Evolutionary conservation across 2,888 invertebrate species (phyloP), one percentile per base, ranked within the genome.

Genomic region (Melieria picta): DNA sequence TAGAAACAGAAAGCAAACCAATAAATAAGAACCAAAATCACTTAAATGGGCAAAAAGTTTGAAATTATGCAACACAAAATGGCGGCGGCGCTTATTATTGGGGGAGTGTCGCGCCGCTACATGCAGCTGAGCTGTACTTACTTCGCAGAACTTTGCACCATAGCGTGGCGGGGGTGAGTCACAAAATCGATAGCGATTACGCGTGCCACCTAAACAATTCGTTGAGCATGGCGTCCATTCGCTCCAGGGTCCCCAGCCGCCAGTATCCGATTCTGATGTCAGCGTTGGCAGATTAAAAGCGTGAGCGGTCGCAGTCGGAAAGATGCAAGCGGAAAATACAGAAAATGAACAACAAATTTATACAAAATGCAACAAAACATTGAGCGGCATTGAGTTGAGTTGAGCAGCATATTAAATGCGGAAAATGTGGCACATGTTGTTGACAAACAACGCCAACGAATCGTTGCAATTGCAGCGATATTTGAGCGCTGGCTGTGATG

Each of bases 111-210:
- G 30, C 30, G 30, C 30, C 30, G 30, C 30, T 30, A 30, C 30
- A 30, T 30, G 30, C 30, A 30, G 45, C 48, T n/a, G 9, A 56
- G 63, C 56, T 64, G 45, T 65, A 79, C 79, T 76, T 88, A 94
- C 95, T 90, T 94, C 92, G 82, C 96, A 96, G 86, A 94, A 96
- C 84, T 93, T 93, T 10, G 95, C 95, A 1, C 96, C 96, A 81
- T 95, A 95, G 57, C 93, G 90, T 0, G 96, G 96, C 0, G 94
- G 93, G 0, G 96, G 96, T 0, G 93, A 93, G 85, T 96, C 94
- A 82, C 96, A 96, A 87, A 95, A 93, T 77, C 96, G 90, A 86
- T 95, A 94, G 13, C 96, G 90, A 84, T 92, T 94, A 74, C 93
- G 90, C 13, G 92, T 93, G 0, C 96, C 96, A 65, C 93, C 92